Evolutionary conservation across 1,140 invertebrate species (phyloP), one percentile per base, ranked within the genome.

Genomic region (Calosoma granatense): DNA sequence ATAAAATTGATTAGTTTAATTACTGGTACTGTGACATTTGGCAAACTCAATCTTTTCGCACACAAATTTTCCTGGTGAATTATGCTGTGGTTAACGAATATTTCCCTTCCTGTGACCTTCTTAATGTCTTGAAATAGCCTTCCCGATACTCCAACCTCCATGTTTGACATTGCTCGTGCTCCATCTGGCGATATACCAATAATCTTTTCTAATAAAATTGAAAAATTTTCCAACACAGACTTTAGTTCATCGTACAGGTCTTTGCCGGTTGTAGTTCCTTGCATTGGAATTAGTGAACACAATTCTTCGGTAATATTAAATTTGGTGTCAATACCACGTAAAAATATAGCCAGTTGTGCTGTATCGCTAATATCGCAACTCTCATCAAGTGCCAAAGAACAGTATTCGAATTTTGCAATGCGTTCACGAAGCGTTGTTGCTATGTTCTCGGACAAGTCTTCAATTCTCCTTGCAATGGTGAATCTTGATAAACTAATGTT

Each of bases 261-360:
- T 64, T 53, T 47, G 26, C 61, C 61, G 22, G 53, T 65, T 43
- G 62, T 68, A 30, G 62, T 67, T 56, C 56, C 65, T 60, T 70
- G 63, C 53, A 69, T 56, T 39, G 55, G 39, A 58, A 64, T 21
- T 51, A 70, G 53, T 55, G 54, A 53, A 39, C 60, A 36, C 53
- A 72, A 39, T 64, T 68, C 67, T 64, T 72, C 67, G 61, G 56
- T 65, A 54, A 63, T 56, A 51, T 67, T 54, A 61, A 67, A 69
- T 55, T 60, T 43, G 22, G 60, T 22, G 62, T 69, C 53, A 53
- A 67, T 59, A 20, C 64, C 67, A 53, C 62, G 59, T 53, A 67
- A 60, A 57, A 68, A 71, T 54, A 70, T 60, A 54, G 53, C 57
- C 51, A 65, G 51, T 62, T 66, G 63, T 58, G 58, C 61, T 47